Percentiles rank a stretch among this genome's conserved stretches.
These are phyloP conservation scores for Xyrichtys novacula DNA, from an alignment of 2,797 vertebrate species.

Conservation along the genomic window DNA sequence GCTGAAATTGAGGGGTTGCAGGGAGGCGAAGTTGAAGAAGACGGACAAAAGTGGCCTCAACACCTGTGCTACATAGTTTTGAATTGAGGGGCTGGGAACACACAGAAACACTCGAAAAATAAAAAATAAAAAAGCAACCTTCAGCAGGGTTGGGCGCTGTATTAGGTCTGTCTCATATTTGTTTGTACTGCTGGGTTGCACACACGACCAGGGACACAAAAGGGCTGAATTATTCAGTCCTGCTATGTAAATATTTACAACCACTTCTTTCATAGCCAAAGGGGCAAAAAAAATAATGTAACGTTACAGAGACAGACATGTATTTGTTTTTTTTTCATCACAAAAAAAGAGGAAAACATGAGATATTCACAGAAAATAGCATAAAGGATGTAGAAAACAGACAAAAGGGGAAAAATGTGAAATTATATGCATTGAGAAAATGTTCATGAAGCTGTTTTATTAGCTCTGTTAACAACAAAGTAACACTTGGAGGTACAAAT, in stretches of 20 bases:
- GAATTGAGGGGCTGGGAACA: constrained; percentile 54
- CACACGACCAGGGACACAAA: constrained; percentile 48
- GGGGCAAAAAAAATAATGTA: too few relatives aligned
- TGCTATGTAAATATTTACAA: constrained; percentile 45
- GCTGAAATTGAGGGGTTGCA: constrained; percentile 42
- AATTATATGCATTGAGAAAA: too few relatives aligned
- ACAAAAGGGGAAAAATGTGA: too few relatives aligned
- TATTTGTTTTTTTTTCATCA: too few relatives aligned
- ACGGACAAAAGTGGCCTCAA: constrained; percentile 36
- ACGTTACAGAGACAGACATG: too few relatives aligned
- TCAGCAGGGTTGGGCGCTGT: constrained; percentile 29
- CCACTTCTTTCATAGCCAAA: background rate
- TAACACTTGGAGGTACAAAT: constrained; percentile 20
- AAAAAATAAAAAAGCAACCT: constrained; percentile 27
- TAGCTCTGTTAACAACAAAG: constrained; percentile 27
- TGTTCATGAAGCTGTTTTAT: too few relatives aligned
- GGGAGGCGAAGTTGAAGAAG: constrained; percentile 12
- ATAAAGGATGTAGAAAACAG: too few relatives aligned
- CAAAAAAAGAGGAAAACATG: too few relatives aligned
- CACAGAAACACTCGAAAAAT: constrained; percentile 14
- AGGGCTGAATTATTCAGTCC: constrained; percentile 39
- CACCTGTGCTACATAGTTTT: constrained; percentile 41
- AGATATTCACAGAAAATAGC: too few relatives aligned
- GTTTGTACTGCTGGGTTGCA: constrained; percentile 53
- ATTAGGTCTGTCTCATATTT: constrained; percentile 47